Percentiles rank a stretch among this genome's conserved stretches.
These are phyloP conservation scores for Dysidea cf. avara DNA, from an alignment of 37 sponge, comb jelly and placozoan genomes.

Conservation along the genomic window DNA sequence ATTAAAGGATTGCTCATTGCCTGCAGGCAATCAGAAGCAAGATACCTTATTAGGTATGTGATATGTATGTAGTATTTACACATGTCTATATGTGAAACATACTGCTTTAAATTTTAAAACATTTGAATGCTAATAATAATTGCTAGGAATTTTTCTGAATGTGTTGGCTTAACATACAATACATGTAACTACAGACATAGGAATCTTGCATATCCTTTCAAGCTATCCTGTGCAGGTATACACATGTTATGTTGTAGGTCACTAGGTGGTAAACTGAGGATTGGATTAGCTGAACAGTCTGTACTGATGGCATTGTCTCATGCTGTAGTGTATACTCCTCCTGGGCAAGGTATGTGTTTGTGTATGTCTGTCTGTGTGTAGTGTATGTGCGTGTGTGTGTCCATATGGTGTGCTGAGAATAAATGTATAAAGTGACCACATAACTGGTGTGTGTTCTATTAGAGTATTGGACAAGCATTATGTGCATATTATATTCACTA, in stretches of 20 bases:
- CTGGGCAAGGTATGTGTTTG: slow-evolving; percentile 60
- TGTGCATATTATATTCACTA: too few relatives aligned
- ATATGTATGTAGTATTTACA: background rate
- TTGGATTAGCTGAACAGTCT: slow-evolving; percentile 97
- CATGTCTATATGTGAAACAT: slow-evolving; percentile 16
- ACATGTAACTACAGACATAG: background rate
- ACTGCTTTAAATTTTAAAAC: background rate
- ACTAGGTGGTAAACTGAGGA: slow-evolving; percentile 92
- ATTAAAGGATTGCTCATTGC: slow-evolving; percentile 91
- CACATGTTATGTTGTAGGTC: slow-evolving; percentile 54
- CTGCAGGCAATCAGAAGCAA: slow-evolving; percentile 79
- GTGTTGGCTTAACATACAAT: background rate
- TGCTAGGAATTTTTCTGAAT: background rate
- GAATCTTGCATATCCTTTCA: too few relatives aligned
- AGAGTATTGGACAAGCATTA: too few relatives aligned
- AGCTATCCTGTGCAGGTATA: too few relatives aligned
- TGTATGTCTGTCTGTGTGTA: slow-evolving; percentile 3
- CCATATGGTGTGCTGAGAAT: background rate
- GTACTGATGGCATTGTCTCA: slow-evolving; percentile 89
- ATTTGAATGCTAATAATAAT: background rate
- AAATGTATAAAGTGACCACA: too few relatives aligned
- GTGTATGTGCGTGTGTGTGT: background rate
- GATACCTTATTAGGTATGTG: slow-evolving; percentile 81
- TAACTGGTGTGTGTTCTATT: too few relatives aligned
- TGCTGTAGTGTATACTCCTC: slow-evolving; percentile 88